Conservation (phyloP, 1,140 invertebrate genomes). For the Pseudobourletiella spinata region DNA sequence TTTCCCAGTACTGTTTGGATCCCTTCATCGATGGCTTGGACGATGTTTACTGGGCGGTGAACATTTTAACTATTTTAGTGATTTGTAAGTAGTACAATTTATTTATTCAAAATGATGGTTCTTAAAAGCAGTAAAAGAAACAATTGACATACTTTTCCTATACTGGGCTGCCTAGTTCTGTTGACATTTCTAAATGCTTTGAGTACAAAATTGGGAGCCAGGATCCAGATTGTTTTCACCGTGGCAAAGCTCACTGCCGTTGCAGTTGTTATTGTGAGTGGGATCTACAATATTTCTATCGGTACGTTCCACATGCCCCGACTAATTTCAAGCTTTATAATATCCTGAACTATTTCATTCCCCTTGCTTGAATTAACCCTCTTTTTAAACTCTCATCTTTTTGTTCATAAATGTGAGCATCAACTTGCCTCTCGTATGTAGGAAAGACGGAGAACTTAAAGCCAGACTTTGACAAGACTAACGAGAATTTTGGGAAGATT, state of each 20-base stretch:
- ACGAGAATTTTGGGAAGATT: constrained; percentile 31
- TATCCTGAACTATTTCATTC: neutral
- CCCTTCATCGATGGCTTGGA: constrained; percentile 39
- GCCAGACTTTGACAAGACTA: constrained; percentile 4
- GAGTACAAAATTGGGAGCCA: constrained; percentile 9
- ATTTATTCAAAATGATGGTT: no score
- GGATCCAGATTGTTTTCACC: constrained; percentile 80
- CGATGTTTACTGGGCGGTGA: constrained; percentile 39
- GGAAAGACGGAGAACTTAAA: constrained; percentile 6
- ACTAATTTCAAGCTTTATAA: neutral
- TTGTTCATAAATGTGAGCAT: neutral
- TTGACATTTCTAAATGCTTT: constrained; percentile 15
- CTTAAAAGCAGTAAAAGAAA: no score
- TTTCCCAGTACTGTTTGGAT: constrained; percentile 42
- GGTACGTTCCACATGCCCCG: neutral
- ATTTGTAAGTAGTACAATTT: constrained; percentile 5
- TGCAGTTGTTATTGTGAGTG: constrained; percentile 66
- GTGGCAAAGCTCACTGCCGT: constrained; percentile 76
- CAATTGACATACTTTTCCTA: no score
- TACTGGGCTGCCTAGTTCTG: neutral
- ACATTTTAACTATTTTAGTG: constrained; percentile 3
- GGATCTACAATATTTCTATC: constrained; percentile 38
- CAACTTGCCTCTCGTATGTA: neutral
- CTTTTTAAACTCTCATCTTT: neutral
- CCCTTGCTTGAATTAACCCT: neutral